Evolutionary conservation across 1,140 invertebrate genomes (phyloP).

Genomic region (Micrasema longulum): DNA sequence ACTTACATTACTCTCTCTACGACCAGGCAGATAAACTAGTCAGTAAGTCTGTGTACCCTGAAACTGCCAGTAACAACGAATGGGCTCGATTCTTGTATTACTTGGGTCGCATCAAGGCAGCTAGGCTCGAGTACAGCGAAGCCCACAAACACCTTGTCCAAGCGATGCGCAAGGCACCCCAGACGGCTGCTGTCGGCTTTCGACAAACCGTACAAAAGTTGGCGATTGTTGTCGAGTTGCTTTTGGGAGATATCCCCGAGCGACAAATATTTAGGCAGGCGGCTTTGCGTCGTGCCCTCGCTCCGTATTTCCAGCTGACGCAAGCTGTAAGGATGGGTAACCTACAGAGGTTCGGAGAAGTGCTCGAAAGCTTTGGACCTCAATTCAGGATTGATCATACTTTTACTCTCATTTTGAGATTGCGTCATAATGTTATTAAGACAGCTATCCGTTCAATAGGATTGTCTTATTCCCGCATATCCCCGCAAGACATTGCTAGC

Average conservation of each 20-base stretch:
- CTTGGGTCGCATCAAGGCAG: slow-evolving; percentile 96
- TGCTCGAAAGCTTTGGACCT: slow-evolving; percentile 89
- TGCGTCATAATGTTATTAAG: slow-evolving; percentile 99
- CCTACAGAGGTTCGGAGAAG: slow-evolving; percentile 93
- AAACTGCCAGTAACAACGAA: slow-evolving; percentile 97
- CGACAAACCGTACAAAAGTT: slow-evolving; percentile 98
- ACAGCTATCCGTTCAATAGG: slow-evolving; percentile 98
- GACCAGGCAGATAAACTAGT: slow-evolving; percentile 97
- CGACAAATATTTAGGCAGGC: slow-evolving; percentile 89
- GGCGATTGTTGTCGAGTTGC: slow-evolving; percentile 93
- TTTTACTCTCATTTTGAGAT: slow-evolving; percentile 92
- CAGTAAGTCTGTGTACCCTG: slow-evolving; percentile 95
- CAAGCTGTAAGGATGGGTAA: slow-evolving; percentile 97
- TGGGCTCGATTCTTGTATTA: slow-evolving; percentile 98
- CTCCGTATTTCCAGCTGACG: slow-evolving; percentile 96
- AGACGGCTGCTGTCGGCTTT: slow-evolving; percentile 97
- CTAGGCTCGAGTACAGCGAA: slow-evolving; percentile 95
- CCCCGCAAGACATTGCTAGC: slow-evolving; percentile 91
- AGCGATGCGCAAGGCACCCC: slow-evolving; percentile 95
- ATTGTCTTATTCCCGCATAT: slow-evolving; percentile 96
- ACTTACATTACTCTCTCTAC: slow-evolving; percentile 95
- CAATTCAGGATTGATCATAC: slow-evolving; percentile 93
- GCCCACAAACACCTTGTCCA: slow-evolving; percentile 97
- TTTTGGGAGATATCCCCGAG: slow-evolving; percentile 98
- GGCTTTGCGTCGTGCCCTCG: slow-evolving; percentile 85